Conservation (phyloP, 2,113 vertebrate genomes). For the Aegithalos caudatus region DNA sequence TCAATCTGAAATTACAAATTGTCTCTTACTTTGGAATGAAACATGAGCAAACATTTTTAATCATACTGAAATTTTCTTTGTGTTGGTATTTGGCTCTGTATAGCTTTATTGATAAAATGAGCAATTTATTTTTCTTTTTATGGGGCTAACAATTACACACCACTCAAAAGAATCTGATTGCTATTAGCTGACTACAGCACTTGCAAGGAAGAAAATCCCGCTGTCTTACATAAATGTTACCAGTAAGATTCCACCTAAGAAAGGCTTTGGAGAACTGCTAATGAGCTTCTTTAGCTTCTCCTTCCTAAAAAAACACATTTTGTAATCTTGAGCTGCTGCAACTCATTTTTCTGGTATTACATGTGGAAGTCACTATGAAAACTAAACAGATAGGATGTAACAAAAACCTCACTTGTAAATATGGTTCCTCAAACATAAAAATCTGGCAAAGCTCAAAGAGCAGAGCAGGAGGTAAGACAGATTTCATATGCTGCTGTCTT, state of each 20-base stretch:
- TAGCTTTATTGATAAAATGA: slow-evolving; percentile 65
- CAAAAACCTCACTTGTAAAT: slow-evolving; percentile 48
- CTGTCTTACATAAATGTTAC: slow-evolving; percentile 32
- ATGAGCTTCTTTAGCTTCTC: not conserved
- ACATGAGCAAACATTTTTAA: slow-evolving; percentile 60
- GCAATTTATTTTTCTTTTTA: slow-evolving; percentile 38
- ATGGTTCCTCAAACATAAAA: slow-evolving; percentile 51
- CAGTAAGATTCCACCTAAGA: not conserved
- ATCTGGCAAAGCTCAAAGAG: slow-evolving; percentile 32
- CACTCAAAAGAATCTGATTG: slow-evolving; percentile 48
- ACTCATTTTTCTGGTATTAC: not conserved
- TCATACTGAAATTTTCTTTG: slow-evolving; percentile 59
- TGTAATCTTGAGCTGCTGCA: not conserved
- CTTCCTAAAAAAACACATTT: not conserved
- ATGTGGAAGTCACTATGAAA: slow-evolving; percentile 15
- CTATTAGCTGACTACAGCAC: slow-evolving; percentile 47
- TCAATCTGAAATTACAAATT: slow-evolving; percentile 59
- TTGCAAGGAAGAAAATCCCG: not conserved
- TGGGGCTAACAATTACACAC: slow-evolving; percentile 43
- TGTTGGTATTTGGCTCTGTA: slow-evolving; percentile 42
- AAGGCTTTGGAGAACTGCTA: not conserved
- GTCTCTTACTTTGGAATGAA: slow-evolving; percentile 46
- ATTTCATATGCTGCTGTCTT: slow-evolving; percentile 60
- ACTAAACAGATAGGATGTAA: slow-evolving; percentile 15
- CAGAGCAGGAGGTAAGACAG: slow-evolving; percentile 53